Evolutionary conservation across 2,113 vertebrate species (phyloP).

Genomic region (Mormyrus lacerda): DNA sequence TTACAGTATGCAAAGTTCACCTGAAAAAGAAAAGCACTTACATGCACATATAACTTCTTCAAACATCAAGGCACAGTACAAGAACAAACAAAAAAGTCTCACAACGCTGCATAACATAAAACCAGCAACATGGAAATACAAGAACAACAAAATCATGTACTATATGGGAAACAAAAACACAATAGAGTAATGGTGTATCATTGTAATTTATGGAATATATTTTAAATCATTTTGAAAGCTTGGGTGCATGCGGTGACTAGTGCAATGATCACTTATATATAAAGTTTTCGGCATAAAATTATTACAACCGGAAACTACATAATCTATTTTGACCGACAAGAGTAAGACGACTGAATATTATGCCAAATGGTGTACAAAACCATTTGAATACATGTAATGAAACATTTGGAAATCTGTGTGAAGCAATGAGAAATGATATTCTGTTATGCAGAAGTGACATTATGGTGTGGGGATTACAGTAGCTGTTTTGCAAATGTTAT

Average conservation of each 20-base stretch:
- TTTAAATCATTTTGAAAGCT: not conserved
- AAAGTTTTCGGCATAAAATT: not conserved
- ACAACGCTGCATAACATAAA: not conserved
- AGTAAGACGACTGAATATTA: not conserved
- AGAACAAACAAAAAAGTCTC: not conserved
- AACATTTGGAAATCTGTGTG: no score
- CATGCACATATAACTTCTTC: not conserved
- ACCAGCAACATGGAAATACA: not conserved
- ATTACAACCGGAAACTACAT: not conserved
- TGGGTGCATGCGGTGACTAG: not conserved
- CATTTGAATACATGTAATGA: not conserved
- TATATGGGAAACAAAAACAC: not conserved
- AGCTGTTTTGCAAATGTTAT: not conserved
- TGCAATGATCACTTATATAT: not conserved
- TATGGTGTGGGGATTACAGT: not conserved
- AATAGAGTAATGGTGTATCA: not conserved
- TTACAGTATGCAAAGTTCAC: not conserved
- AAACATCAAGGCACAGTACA: not conserved
- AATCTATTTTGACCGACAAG: not conserved
- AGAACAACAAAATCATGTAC: not conserved
- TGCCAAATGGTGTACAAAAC: not conserved
- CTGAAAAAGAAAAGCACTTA: not conserved
- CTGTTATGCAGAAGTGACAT: not conserved
- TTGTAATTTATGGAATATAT: not conserved
- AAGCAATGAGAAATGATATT: not conserved